These are phyloP conservation scores for Sebastes flavidus DNA, from an alignment of 2,797 vertebrate species.

Conservation along the genomic window DNA sequence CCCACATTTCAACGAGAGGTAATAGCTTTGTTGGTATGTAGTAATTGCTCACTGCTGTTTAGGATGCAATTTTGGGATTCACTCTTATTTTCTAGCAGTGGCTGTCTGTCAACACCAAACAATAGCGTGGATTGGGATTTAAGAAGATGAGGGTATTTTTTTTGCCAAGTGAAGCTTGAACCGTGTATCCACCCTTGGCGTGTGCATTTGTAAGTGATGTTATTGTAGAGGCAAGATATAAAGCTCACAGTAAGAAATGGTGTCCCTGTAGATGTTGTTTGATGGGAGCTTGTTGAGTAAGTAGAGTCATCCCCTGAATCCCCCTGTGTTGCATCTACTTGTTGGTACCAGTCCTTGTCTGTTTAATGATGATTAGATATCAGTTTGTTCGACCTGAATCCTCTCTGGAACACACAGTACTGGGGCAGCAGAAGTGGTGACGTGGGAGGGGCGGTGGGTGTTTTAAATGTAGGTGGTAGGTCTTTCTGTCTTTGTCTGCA, in stretches of 20 bases:
- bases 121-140: not conserved
- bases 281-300: slow-evolving; percentile 11
- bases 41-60: not conserved
- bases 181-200: not conserved
- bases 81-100: not conserved
- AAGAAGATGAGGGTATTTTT: not conserved
- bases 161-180: not conserved
- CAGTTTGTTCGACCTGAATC: slow-evolving; percentile 10
- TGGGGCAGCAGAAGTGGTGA: not conserved
- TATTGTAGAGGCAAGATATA: not conserved
- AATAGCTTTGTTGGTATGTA: not conserved
- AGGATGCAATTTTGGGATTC: not conserved
- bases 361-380: slow-evolving; percentile 46
- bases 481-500: not conserved
- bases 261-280: not conserved
- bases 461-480: slow-evolving; percentile 28
- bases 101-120: slow-evolving; percentile 18
- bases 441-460: not conserved
- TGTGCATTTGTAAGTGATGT: not conserved
- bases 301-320: not conserved
- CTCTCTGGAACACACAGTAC: slow-evolving; percentile 18
- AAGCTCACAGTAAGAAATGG: not conserved
- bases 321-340: not conserved
- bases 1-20: not conserved
- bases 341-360: slow-evolving; percentile 25